Conservation (phyloP, 1,140 invertebrate genomes). For the Littorina saxatilis region DNA sequence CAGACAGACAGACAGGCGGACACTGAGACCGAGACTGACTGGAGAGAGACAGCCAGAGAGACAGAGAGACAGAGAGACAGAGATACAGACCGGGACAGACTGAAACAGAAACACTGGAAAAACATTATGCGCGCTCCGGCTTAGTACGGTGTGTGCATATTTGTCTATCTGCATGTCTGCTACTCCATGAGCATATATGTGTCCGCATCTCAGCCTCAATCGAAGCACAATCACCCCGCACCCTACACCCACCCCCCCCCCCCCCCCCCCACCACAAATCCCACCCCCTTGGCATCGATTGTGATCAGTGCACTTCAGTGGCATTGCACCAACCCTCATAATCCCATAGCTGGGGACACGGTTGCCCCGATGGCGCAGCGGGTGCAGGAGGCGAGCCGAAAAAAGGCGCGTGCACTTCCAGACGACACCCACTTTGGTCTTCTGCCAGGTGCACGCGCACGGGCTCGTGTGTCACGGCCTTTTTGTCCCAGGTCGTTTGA, state of each 20-base stretch:
- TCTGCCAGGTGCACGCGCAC: slow-evolving; percentile 45
- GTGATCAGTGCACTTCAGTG: not conserved
- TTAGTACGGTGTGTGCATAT: no score
- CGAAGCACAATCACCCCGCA: not conserved
- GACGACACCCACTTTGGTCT: slow-evolving; percentile 29
- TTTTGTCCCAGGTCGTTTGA: slow-evolving; percentile 61
- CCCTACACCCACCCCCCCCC: not conserved
- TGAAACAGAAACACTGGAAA: not conserved
- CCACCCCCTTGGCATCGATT: not conserved
- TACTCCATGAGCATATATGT: no score
- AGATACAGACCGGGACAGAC: not conserved
- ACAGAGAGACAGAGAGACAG: not conserved
- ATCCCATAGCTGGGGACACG: slow-evolving; percentile 75
- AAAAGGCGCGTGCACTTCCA: slow-evolving; percentile 71
- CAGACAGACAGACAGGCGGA: no score
- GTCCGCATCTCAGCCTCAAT: no score
- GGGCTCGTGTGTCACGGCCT: slow-evolving; percentile 49
- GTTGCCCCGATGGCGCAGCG: slow-evolving; percentile 65
- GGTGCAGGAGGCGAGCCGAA: slow-evolving; percentile 72
- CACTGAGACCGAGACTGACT: not conserved
- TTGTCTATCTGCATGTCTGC: no score
- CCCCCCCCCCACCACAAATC: not conserved
- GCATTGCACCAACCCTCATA: slow-evolving; percentile 74
- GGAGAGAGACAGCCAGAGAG: no score
- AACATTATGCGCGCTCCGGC: no score